phyloP scores from a whole-genome alignment of 2,888 invertebrate genomes.

The Phyllotreta striolata region DNA sequence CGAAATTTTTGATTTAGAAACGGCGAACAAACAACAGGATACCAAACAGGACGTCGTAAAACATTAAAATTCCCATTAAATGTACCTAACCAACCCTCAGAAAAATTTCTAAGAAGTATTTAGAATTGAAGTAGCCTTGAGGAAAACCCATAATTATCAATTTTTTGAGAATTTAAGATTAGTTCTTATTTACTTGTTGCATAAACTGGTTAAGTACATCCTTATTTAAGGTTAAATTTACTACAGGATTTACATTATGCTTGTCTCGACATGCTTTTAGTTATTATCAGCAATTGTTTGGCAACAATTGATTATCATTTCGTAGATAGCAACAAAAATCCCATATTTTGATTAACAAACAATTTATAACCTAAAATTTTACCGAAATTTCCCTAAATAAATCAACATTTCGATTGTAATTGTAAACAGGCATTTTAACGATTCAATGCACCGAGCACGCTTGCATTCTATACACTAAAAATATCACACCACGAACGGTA shows the following conservation, averaged over 20 bases:
- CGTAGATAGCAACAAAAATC: too few relatives aligned
- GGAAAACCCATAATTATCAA: constrained; percentile 1
- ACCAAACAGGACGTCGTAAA: constrained; percentile 16
- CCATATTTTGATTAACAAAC: too few relatives aligned
- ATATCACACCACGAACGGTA: constrained; percentile 18
- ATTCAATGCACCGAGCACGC: constrained; percentile 9
- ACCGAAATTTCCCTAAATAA: too few relatives aligned
- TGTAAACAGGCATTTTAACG: constrained; percentile 20
- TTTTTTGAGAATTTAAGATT: too few relatives aligned
- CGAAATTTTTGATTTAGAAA: constrained; percentile 1
- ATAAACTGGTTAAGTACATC: too few relatives aligned
- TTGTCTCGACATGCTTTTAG: too few relatives aligned
- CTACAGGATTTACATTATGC: too few relatives aligned
- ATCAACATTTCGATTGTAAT: neutral
- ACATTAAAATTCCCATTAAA: constrained; percentile 38
- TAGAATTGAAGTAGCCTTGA: constrained; percentile 3
- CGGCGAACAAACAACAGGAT: constrained; percentile 13
- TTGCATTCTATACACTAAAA: constrained; percentile 25
- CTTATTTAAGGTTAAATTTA: too few relatives aligned
- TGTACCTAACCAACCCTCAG: constrained; percentile 36
- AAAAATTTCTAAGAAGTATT: constrained; percentile 12
- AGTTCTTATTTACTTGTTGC: too few relatives aligned
- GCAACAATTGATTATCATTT: too few relatives aligned
- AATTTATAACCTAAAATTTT: too few relatives aligned
- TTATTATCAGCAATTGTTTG: too few relatives aligned